Evolutionary conservation across 2,113 vertebrate genomes (phyloP).

Genomic region (Mesembrinibis cayennensis): DNA sequence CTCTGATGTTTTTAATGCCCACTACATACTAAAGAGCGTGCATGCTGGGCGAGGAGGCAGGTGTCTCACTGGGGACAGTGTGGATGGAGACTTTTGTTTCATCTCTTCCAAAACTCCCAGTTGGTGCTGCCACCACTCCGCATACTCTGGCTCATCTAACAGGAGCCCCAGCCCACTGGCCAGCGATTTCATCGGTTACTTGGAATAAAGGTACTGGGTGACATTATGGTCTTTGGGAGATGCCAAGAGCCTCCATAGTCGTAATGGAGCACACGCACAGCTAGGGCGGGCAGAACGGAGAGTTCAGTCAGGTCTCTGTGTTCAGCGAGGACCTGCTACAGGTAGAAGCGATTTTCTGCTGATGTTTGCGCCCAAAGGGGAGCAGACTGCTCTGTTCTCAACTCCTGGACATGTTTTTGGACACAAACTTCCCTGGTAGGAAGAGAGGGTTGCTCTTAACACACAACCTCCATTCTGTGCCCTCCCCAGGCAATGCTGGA

Average conservation of each 20-base stretch:
- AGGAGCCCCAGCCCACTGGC: neutral
- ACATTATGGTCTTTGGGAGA: neutral
- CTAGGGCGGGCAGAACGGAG: neutral
- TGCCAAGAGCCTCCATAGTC: neutral
- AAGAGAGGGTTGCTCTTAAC: neutral
- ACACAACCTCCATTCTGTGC: neutral
- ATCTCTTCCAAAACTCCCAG: neutral
- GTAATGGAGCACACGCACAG: rapidly evolving
- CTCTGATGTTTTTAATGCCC: neutral
- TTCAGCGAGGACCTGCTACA: neutral
- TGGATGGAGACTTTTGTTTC: neutral
- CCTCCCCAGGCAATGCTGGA: neutral
- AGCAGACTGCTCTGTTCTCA: neutral
- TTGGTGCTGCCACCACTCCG: neutral
- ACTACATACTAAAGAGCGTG: neutral
- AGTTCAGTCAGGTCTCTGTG: neutral
- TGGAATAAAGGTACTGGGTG: neutral
- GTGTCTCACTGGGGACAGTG: neutral
- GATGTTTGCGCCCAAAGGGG: neutral
- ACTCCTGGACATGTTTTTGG: neutral
- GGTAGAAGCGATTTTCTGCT: neutral
- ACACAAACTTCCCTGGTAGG: neutral
- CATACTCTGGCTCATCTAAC: neutral
- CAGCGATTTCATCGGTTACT: neutral
- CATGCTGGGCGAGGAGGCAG: neutral